Evolutionary conservation across 2,797 vertebrate species (phyloP), one percentile per base, ranked within the genome.

Genomic region (Tangara arthus): DNA sequence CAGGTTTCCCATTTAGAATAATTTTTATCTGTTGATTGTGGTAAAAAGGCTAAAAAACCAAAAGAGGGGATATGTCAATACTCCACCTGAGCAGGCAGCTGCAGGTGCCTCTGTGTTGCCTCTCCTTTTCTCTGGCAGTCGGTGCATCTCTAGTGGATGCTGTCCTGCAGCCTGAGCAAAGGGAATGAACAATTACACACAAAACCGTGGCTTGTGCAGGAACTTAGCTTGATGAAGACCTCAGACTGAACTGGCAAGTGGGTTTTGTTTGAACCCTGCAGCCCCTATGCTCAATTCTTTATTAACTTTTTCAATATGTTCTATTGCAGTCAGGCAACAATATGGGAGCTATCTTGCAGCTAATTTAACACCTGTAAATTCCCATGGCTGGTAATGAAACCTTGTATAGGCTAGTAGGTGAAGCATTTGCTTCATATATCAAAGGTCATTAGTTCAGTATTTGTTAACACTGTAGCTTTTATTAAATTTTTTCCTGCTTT

Each of bases 301-400:
- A 90, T 91, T 96, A 97, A 94, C 87, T 84, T 96, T 92, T 95
- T 88, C 94, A 96, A 79, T 91, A 88, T 94, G 93, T 84, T 95
- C 85, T 80, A 8, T 37, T 94, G 82, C 64, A 76, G 70, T 79
- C 80, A 79, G 53, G 87, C 81, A 84, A 92, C 82, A 95, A 73
- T 93, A 82, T 93, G 87, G 85, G 95, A 93, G 85, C 70, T 93
- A 96, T 94, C 95, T 77, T 91, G 82, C 73, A 91, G 89, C 93
- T 94, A 82, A 94, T 94, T 96, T 96, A 95, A 96, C 96, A 97
- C 95, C 95, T 96, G 93, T 96, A 93, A 90, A 94, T 95, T 96
- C 96, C 94, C 95, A 70, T 49, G 80, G 73, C 82, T 93, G 85
- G 55, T 90, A 95, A 96, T 95, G 93, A 97, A 95, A 95, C 12